Conservation (phyloP, 2,888 invertebrate genomes). For the Hyalella azteca region DNA sequence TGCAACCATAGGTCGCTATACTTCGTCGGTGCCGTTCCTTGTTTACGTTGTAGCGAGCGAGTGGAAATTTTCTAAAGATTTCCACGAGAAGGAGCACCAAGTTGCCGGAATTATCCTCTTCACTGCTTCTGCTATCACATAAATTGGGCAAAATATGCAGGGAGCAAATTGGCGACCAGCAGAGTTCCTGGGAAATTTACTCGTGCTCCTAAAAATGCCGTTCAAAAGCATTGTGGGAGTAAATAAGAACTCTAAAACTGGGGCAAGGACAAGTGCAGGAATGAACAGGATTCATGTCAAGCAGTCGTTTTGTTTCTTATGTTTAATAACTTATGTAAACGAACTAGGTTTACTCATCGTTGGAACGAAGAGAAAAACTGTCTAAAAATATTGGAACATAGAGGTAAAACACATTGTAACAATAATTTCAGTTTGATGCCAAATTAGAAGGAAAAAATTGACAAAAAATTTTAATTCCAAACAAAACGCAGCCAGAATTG, state of each 20-base stretch:
- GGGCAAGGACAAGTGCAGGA: neutral
- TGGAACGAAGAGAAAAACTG: no score
- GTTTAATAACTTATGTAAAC: no score
- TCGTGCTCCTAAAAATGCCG: slow-evolving; percentile 28
- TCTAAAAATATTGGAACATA: no score
- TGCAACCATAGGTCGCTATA: no score
- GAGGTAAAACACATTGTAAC: no score
- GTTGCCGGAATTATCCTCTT: slow-evolving; percentile 33
- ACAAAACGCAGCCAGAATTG: no score
- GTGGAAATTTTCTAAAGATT: slow-evolving; percentile 1
- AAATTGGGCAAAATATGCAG: slow-evolving; percentile 39
- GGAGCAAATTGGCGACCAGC: slow-evolving; percentile 38
- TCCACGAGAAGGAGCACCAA: slow-evolving; percentile 24
- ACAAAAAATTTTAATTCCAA: no score
- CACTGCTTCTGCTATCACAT: slow-evolving; percentile 37
- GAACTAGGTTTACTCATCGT: no score
- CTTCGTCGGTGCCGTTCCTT: slow-evolving; percentile 2
- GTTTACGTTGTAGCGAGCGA: slow-evolving; percentile 20
- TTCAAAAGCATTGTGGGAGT: slow-evolving; percentile 27
- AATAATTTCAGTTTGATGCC: no score
- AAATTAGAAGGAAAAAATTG: no score
- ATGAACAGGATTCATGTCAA: no score
- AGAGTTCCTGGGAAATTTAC: slow-evolving; percentile 30
- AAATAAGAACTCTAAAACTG: neutral
- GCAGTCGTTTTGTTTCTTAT: no score